Evolutionary conservation across 2,113 vertebrate species (phyloP).

Genomic region (Nycticebus coucang): DNA sequence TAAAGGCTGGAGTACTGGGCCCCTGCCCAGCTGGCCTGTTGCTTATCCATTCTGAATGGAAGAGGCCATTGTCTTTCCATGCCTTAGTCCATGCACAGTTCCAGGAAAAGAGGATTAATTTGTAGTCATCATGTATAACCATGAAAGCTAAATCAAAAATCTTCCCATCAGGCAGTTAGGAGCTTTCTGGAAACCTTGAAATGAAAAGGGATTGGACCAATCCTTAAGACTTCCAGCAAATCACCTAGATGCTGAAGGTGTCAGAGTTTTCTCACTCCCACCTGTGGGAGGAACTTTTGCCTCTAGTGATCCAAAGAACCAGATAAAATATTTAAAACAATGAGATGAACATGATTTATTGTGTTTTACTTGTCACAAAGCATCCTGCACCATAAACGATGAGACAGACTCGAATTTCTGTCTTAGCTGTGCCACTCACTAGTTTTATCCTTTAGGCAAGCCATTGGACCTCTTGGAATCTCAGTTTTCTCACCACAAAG

Average conservation of each 20-base stretch:
- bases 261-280: not conserved
- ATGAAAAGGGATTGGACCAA: not conserved
- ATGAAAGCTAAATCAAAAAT: not conserved
- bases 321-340: not conserved
- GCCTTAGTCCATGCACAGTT: not conserved
- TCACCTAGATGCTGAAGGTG: not conserved
- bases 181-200: slow-evolving; percentile 25
- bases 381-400: not conserved
- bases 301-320: not conserved
- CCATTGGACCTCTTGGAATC: not conserved
- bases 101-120: not conserved
- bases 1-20: not conserved
- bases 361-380: not conserved
- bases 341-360: not conserved
- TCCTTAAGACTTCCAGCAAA: not conserved
- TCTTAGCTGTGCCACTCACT: not conserved
- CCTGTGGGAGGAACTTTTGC: not conserved
- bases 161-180: not conserved
- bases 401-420: not conserved
- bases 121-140: not conserved
- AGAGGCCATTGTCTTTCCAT: not conserved
- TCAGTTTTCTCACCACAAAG: slow-evolving; percentile 4
- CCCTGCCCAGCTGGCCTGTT: not conserved
- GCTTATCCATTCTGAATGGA: not conserved
- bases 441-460: not conserved